These are phyloP conservation scores for Solenopsis fugax DNA, from an alignment of 1,140 invertebrate genomes.

Conservation along the genomic window DNA sequence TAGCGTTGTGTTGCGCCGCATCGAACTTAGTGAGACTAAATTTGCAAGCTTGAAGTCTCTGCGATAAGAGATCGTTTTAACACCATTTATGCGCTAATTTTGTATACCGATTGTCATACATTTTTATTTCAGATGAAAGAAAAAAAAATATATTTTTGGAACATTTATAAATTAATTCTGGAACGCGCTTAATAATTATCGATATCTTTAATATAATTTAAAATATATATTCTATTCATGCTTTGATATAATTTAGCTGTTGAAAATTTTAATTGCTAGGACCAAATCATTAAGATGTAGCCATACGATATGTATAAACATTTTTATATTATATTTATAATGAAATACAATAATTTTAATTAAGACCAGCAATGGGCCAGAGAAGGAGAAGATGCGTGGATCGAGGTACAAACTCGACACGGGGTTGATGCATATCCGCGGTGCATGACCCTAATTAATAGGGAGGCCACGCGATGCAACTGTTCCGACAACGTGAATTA, in stretches of 20 bases:
- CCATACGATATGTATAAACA: neutral
- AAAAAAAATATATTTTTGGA: neutral
- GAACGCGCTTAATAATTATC: neutral
- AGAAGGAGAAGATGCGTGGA: constrained; percentile 51
- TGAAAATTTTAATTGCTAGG: neutral
- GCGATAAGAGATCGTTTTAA: constrained; percentile 13
- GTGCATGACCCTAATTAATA: constrained; percentile 86
- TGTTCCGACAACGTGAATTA: constrained; percentile 83
- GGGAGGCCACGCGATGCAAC: constrained; percentile 85
- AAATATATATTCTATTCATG: neutral
- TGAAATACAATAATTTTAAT: constrained; percentile 18
- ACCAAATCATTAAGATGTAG: neutral
- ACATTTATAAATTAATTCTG: neutral
- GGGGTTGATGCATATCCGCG: constrained; percentile 83
- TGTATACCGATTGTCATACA: neutral
- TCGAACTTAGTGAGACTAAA: constrained; percentile 31
- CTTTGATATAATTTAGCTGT: neutral
- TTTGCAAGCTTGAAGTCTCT: constrained; percentile 20
- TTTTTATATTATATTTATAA: neutral
- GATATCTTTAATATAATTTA: neutral
- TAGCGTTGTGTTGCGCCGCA: neutral
- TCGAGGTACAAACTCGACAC: constrained; percentile 69
- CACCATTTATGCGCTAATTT: neutral
- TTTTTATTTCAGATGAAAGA: neutral
- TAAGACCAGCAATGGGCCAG: constrained; percentile 13